Conservation (phyloP, 2,797 vertebrate genomes). For the Enteromius fasciolatus region DNA sequence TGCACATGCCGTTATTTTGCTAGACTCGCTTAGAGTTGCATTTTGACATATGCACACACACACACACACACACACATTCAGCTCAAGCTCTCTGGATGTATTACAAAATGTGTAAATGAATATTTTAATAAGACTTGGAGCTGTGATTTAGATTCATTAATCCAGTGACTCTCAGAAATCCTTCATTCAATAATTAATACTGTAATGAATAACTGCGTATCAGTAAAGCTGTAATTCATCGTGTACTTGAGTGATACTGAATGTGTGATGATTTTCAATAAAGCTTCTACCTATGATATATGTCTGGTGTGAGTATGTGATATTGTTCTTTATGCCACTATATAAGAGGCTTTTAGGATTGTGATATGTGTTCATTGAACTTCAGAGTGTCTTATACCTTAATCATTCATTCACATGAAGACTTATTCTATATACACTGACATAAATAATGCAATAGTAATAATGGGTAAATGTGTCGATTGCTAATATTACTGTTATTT, state of each 20-base stretch:
- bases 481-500: not conserved
- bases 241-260: not conserved
- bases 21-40: not conserved
- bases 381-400: not conserved
- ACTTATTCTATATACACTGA: not conserved
- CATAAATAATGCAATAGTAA: not conserved
- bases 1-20: not conserved
- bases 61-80: not conserved
- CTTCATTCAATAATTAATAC: not conserved
- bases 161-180: not conserved
- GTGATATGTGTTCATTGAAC: not conserved
- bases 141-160: not conserved
- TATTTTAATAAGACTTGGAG: not conserved
- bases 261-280: conserved; percentile 6
- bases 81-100: not conserved
- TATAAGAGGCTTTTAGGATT: not conserved
- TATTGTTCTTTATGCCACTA: too few relatives aligned
- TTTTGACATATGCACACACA: not conserved
- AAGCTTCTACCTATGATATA: not conserved
- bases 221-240: not conserved
- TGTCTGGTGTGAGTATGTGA: not conserved
- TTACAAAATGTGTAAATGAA: not conserved
- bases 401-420: not conserved
- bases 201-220: not conserved
- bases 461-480: not conserved